Conservation (phyloP, 2,113 vertebrate species). For the Podarcis cretensis region DNA sequence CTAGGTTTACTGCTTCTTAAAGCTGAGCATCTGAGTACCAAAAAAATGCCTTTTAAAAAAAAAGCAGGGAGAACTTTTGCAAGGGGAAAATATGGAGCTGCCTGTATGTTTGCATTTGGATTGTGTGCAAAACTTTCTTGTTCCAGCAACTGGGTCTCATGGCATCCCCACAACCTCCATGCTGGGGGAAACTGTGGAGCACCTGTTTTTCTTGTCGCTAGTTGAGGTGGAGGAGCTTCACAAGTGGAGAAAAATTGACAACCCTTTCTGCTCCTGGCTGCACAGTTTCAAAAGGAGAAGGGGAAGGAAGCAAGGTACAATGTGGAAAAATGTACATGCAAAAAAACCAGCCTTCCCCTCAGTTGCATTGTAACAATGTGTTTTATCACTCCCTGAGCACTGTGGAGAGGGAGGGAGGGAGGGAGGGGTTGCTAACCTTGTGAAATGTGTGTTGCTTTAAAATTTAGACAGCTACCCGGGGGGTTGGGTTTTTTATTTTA, state of each 20-base stretch:
- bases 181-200: background rate
- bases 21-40: no score
- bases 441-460: constrained; percentile 29
- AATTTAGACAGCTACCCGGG: constrained; percentile 51
- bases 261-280: background rate
- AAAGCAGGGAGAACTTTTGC: background rate
- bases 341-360: constrained; percentile 29
- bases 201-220: background rate
- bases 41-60: background rate
- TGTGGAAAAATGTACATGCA: background rate
- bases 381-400: constrained; percentile 52
- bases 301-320: background rate
- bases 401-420: background rate
- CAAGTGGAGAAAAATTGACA: background rate
- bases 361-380: constrained; percentile 45
- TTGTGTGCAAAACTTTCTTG: background rate
- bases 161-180: background rate
- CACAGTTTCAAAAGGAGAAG: background rate
- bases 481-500: constrained; percentile 37
- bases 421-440: constrained; percentile 27
- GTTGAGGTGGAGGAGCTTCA: background rate
- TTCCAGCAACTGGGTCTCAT: background rate
- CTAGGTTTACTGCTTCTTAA: no score
- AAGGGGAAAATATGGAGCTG: background rate
- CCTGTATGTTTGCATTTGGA: background rate